Base-by-base conservation (phyloP, 2,888 invertebrate genomes). In the Scaptomyza cyrtandrae region DNA sequence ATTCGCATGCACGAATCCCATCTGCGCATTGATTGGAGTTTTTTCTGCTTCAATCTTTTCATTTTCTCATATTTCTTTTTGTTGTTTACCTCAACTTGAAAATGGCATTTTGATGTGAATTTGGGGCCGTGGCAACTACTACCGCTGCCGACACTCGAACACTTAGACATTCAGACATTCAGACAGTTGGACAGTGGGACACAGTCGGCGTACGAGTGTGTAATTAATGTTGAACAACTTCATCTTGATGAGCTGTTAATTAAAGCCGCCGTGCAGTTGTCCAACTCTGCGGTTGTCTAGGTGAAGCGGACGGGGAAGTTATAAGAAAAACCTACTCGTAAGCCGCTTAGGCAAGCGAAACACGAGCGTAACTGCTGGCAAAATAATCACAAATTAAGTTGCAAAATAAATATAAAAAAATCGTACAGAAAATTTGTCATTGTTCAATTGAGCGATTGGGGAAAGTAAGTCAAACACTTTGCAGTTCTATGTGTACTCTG, bases 191-290 rank as follows among this genome's bases (percentile, higher is more conserved):
- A 50, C 35, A 50, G 9, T 55, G 31, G 53, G 14, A 14, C 7
- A 54, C 67, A 63, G 63, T 74, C 45, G 69, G 59, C 49, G 54
- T 74, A 78, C 69, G 75, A 74, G 75, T 61, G 58, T 84, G 78
- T 84, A 86, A 84, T 88, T 84, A 84, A 86, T 78, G 78, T 72
- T 63, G 57, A 88, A 87, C 73, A 86, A 84, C 89, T 84, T 88
- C 79, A 84, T 86, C 73, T 81, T 81, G 80, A 79, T 87, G 77
- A 77, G 86, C 86, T 87, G 82, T 76, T 85, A 89, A 88, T 85
- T 87, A 88, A 85, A 88, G 74, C 72, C 70, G 76, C 69, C 72
- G 63, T 61, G 56, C 70, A 63, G 43, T 59, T 62, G 19, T 45
- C 3, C 39, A 24, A 31, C 45, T 53, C 45, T 53, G 52, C 39